Evolutionary conservation across 2,888 invertebrate genomes (phyloP).

Genomic region (Chrysolina haemoptera): DNA sequence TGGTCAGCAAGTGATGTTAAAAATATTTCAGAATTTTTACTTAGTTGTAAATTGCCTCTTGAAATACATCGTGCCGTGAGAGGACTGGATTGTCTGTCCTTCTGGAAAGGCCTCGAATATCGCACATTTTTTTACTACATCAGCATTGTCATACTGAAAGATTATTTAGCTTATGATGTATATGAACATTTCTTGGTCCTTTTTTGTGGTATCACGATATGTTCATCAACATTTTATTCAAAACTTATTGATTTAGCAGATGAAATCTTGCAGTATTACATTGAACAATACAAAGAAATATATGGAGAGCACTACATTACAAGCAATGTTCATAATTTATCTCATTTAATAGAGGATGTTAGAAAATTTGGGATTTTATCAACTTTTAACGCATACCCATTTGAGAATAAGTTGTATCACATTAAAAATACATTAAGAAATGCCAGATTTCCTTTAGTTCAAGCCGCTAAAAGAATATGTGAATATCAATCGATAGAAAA

Average conservation of each 20-base stretch:
- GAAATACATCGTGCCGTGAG: conserved; percentile 38
- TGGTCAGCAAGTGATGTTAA: conserved; percentile 30
- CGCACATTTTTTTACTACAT: conserved; percentile 37
- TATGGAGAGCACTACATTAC: conserved; percentile 42
- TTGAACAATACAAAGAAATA: conserved; percentile 12
- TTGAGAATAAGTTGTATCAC: conserved; percentile 58
- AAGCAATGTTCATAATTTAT: conserved; percentile 41
- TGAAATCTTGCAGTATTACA: conserved; percentile 1
- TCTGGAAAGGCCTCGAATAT: conserved; percentile 37
- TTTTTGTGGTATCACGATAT: conserved; percentile 38
- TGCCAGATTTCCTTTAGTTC: conserved; percentile 41
- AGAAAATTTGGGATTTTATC: conserved; percentile 54
- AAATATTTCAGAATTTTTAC: conserved; percentile 34
- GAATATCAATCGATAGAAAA: conserved; percentile 37
- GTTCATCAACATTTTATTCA: conserved; percentile 30
- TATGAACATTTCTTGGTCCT: conserved; percentile 37
- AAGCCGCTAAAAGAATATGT: conserved; percentile 45
- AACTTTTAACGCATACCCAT: conserved; percentile 61
- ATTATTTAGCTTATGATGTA: conserved; percentile 33
- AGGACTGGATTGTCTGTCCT: conserved; percentile 30
- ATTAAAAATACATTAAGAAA: conserved; percentile 41
- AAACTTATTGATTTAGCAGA: conserved; percentile 27
- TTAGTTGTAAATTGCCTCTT: conserved; percentile 33
- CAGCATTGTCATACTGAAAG: conserved; percentile 34
- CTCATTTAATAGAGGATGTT: conserved; percentile 58